Percentiles rank a stretch among this genome's conserved stretches.
Conservation (phyloP, 92 coral and sea anemone genomes). For the Phenganax stokvisi region DNA sequence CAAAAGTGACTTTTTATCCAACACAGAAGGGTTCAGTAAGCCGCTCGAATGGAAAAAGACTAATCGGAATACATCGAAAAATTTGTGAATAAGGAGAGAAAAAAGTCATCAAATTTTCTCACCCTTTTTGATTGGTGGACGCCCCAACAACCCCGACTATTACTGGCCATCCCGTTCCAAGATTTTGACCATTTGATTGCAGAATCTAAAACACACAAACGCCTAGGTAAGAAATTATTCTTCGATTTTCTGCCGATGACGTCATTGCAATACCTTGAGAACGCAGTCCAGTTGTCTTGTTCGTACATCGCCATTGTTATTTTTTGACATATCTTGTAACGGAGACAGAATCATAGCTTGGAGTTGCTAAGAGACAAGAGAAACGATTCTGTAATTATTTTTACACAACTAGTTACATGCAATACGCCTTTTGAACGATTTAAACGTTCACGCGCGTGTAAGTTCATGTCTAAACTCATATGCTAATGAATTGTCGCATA, state of each 20-base stretch:
- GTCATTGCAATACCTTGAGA: conserved; percentile 58
- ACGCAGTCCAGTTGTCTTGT: conserved; percentile 95
- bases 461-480: no score
- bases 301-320: conserved; percentile 74
- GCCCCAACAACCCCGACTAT: conserved; percentile 95
- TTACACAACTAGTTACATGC: no score
- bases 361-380: conserved; percentile 51
- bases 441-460: no score
- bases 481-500: neutral
- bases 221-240: neutral
- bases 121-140: conserved; percentile 96
- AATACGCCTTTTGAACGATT: no score
- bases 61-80: neutral
- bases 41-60: no score
- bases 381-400: neutral
- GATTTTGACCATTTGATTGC: conserved; percentile 93
- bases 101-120: conserved; percentile 14
- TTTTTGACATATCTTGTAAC: conserved; percentile 85
- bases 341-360: conserved; percentile 86
- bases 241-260: neutral
- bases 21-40: no score
- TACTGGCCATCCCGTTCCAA: conserved; percentile 91
- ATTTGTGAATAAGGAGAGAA: neutral
- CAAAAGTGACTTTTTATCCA: neutral
- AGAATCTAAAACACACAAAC: conserved; percentile 58